Evolutionary conservation across 2,888 invertebrate genomes (phyloP), one percentile per base, ranked within the genome.

Genomic region (Drosophila borborema): DNA sequence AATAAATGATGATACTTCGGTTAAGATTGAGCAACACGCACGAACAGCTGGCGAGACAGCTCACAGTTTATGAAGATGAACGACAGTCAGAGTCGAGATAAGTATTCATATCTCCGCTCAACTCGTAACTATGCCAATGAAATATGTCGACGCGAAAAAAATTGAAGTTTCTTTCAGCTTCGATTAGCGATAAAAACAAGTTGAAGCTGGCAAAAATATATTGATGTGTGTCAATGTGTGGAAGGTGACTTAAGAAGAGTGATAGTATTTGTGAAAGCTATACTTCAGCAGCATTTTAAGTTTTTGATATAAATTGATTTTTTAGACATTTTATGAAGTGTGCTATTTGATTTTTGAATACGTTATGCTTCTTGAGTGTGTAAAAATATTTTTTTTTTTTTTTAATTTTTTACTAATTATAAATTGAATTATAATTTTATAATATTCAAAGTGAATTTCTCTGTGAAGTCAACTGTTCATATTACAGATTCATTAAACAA

Each of bases 1-100:
- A 82, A 88, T 90, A 90, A 90, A 76, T 90, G 86, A 90, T 82
- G 86, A 67, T 85, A 72, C 88, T 72, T 73, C 64, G 77, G 72
- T 80, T 81, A 89, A 82, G 86, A 82, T 82, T 76, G 82, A 65
- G 60, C 65, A 80, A 56, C 80, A 77, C 72, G 79, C 77, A 69
- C 80, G 55, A 48, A 67, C 72, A 54, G 64, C 63, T 58, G 66
- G 67, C 23, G 36, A 65, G 66, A 66, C 75, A 70, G 75, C 67
- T 36, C 41, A 28, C 49, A 66, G 63, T 49, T 61, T 67, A 74
- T 62, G 54, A 67, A 79, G 70, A 77, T 58, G 63, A 70, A 77
- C 75, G 65, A 49, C 48, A 45, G 20, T 16, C 62, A 40, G 12
- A 38, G 34, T 49, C 20, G 20, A 55, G 67, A 54, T 58, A 73